A percentile compares a stretch with the other conserved stretches of the same genome.
Conservation (phyloP, 2,113 vertebrate genomes). For the Xiphophorus couchianus region DNA sequence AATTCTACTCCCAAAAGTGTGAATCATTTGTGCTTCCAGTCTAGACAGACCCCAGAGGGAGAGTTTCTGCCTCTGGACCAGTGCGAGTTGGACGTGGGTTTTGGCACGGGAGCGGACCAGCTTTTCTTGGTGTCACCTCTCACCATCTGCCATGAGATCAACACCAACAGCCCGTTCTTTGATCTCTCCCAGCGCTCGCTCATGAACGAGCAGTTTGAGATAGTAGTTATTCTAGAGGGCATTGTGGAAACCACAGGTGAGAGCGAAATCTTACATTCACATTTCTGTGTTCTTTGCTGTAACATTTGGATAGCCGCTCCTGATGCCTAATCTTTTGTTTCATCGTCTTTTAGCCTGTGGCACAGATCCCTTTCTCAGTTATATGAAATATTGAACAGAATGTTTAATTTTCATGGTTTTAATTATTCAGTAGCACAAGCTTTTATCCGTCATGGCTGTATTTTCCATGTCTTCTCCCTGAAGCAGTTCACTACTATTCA, state of each 20-base stretch:
- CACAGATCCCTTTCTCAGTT: conserved; percentile 18
- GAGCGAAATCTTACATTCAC: conserved; percentile 10
- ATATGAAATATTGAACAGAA: conserved; percentile 52
- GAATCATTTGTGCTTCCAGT: conserved; percentile 73
- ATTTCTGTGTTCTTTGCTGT: background rate
- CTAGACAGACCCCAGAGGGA: conserved; percentile 89
- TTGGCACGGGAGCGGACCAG: conserved; percentile 90
- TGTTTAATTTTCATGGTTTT: conserved; percentile 60
- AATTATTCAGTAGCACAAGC: conserved; percentile 56
- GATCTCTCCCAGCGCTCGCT: conserved; percentile 88
- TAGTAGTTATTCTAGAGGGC: conserved; percentile 91
- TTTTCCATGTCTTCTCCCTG: conserved; percentile 27
- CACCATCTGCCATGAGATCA: conserved; percentile 92
- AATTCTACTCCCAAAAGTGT: background rate
- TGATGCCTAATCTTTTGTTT: conserved; percentile 17
- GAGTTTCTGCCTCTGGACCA: conserved; percentile 91
- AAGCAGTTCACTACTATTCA: conserved; percentile 20
- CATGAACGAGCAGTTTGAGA: conserved; percentile 89
- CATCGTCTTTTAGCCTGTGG: conserved; percentile 19
- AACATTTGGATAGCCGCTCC: conserved; percentile 2
- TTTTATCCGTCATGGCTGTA: conserved; percentile 9
- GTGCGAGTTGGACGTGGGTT: conserved; percentile 90
- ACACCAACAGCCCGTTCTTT: conserved; percentile 89
- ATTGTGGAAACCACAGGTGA: conserved; percentile 91
- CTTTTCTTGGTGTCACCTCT: conserved; percentile 90